Conservation (phyloP, 2,888 invertebrate species). For the Margaritifera margaritifera region DNA sequence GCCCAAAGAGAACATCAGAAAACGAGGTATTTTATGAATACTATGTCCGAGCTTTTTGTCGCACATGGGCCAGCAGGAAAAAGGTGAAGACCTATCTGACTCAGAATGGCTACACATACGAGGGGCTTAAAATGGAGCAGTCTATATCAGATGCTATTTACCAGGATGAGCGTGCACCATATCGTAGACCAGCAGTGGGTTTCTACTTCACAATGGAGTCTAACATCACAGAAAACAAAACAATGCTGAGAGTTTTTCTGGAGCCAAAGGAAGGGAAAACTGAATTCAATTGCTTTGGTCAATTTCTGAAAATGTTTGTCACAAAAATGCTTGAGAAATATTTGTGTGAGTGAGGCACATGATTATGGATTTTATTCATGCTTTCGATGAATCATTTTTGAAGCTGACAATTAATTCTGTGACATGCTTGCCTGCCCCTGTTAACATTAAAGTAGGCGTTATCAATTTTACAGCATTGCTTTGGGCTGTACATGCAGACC, state of each 20-base stretch:
- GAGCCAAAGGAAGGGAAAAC: conserved; percentile 36
- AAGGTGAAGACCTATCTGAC: conserved; percentile 38
- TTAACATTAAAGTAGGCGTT: too few species aligned
- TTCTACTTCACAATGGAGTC: conserved; percentile 39
- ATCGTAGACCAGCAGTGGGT: conserved; percentile 26
- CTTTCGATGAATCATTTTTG: too few species aligned
- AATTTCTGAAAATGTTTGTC: conserved; percentile 46
- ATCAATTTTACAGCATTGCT: too few species aligned
- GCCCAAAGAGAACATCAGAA: conserved; percentile 15
- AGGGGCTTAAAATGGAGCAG: conserved; percentile 34
- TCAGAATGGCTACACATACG: conserved; percentile 26
- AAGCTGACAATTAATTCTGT: too few species aligned
- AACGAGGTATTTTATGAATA: conserved; percentile 29
- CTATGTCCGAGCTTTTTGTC: conserved; percentile 41
- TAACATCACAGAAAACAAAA: conserved; percentile 17
- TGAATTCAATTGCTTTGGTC: conserved; percentile 44
- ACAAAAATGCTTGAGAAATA: conserved; percentile 38
- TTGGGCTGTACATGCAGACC: too few species aligned
- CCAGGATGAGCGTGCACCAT: conserved; percentile 36
- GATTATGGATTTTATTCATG: too few species aligned
- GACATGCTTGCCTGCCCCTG: too few species aligned
- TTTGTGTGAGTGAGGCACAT: conserved; percentile 10
- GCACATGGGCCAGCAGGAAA: conserved; percentile 51
- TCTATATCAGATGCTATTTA: conserved; percentile 31
- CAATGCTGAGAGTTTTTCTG: conserved; percentile 26